Conservation (phyloP, 2,113 vertebrate genomes). For the Lucifuga dentata region DNA sequence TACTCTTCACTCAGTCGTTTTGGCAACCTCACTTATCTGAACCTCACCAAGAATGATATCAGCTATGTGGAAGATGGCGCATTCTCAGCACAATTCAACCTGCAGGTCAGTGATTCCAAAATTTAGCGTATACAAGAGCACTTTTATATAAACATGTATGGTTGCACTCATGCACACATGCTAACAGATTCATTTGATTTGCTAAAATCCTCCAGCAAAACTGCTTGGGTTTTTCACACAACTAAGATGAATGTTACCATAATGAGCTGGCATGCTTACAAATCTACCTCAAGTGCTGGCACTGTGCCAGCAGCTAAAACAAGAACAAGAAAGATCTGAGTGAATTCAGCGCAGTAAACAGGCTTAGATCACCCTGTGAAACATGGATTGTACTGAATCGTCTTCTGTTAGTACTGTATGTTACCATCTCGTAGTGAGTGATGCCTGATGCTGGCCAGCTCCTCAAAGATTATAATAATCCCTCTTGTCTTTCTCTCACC, state of each 20-base stretch:
- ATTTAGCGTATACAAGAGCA: neutral
- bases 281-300: constrained; percentile 42
- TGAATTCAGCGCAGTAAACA: constrained; percentile 39
- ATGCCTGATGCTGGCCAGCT: constrained; percentile 42
- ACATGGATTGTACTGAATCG: constrained; percentile 53
- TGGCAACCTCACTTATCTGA: constrained; percentile 98
- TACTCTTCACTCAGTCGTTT: constrained; percentile 96
- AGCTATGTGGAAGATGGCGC: constrained; percentile 96
- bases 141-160: neutral
- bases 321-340: constrained; percentile 55
- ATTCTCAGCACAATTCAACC: constrained; percentile 96
- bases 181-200: too few relatives aligned
- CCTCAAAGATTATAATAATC: constrained; percentile 75
- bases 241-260: constrained; percentile 38
- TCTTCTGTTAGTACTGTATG: constrained; percentile 59
- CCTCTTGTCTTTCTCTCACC: constrained; percentile 72
- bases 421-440: constrained; percentile 54
- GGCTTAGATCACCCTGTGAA: constrained; percentile 68
- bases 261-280: constrained; percentile 62
- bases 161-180: neutral
- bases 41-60: constrained; percentile 98
- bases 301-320: constrained; percentile 52
- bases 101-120: constrained; percentile 73
- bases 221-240: constrained; percentile 45
- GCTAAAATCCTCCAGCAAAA: constrained; percentile 44